phyloP scores from a whole-genome alignment of 2,888 invertebrate genomes.

The Drosophila mercatorum region DNA sequence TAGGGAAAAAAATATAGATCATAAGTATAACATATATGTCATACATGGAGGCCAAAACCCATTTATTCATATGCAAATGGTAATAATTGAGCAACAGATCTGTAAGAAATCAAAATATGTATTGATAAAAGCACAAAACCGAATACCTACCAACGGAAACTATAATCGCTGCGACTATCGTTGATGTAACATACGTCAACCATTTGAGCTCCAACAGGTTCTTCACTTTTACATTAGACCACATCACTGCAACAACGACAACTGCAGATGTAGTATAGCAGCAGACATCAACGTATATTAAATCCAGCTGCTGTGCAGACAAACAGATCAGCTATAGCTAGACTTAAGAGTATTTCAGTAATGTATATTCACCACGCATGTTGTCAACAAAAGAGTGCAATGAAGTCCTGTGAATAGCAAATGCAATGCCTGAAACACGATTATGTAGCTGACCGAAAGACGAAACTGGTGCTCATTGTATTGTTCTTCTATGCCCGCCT shows the following conservation, averaged over 20 bases:
- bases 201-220: constrained; percentile 8
- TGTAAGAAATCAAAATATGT: not conserved
- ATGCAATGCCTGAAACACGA: constrained; percentile 46
- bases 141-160: constrained; percentile 34
- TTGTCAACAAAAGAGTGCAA: constrained; percentile 26
- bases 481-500: constrained; percentile 25
- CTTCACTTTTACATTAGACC: constrained; percentile 30
- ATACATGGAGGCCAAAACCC: constrained; percentile 38
- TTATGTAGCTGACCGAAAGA: constrained; percentile 19
- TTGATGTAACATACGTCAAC: constrained; percentile 45
- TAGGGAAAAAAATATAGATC: constrained; percentile 61
- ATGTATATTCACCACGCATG: constrained; percentile 38
- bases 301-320: constrained; percentile 3
- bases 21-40: constrained; percentile 46
- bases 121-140: no score
- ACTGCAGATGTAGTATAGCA: not conserved
- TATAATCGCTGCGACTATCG: constrained; percentile 24
- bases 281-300: constrained; percentile 29
- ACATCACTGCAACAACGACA: constrained; percentile 15
- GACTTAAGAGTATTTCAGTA: not conserved
- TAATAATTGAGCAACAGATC: constrained; percentile 19
- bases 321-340: no score
- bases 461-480: constrained; percentile 24
- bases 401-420: constrained; percentile 1
- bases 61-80: constrained; percentile 27